Conservation (phyloP, 2,797 vertebrate genomes). For the Miopithecus talapoin region DNA sequence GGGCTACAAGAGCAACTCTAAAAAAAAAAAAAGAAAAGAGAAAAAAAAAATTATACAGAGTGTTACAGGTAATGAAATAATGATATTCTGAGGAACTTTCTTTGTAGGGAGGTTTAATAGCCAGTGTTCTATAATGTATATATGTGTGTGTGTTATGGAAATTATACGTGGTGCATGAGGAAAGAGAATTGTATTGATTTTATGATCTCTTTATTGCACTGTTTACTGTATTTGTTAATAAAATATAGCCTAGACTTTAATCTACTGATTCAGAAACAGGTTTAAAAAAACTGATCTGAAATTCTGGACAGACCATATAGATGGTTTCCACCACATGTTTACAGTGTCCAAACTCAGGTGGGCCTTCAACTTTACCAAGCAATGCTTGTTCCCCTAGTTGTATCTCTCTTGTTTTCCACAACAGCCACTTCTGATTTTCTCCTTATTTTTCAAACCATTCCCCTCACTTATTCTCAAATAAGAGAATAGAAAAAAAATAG, state of each 20-base stretch:
- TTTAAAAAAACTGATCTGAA: neutral
- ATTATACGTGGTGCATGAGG: neutral
- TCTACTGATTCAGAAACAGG: neutral
- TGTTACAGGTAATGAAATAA: neutral
- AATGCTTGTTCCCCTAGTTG: neutral
- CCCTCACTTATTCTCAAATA: neutral
- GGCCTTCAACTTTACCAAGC: neutral
- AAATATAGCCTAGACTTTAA: conserved; percentile 37
- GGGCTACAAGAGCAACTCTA: too few species aligned
- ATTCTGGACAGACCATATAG: neutral
- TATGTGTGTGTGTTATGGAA: neutral
- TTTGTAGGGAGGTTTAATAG: neutral
- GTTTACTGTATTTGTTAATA: neutral
- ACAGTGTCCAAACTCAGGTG: neutral
- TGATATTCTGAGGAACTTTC: neutral
- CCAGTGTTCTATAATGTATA: neutral
- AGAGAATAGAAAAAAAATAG: neutral
- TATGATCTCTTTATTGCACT: neutral
- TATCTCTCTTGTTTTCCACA: neutral
- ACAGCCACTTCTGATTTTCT: neutral
- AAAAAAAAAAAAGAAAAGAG: too few species aligned
- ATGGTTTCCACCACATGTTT: neutral
- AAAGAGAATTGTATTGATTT: neutral
- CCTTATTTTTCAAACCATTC: neutral
- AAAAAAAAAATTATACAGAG: neutral